Base-by-base conservation (phyloP, 1,140 invertebrate genomes). In the Mesaphorura yosii region DNA sequence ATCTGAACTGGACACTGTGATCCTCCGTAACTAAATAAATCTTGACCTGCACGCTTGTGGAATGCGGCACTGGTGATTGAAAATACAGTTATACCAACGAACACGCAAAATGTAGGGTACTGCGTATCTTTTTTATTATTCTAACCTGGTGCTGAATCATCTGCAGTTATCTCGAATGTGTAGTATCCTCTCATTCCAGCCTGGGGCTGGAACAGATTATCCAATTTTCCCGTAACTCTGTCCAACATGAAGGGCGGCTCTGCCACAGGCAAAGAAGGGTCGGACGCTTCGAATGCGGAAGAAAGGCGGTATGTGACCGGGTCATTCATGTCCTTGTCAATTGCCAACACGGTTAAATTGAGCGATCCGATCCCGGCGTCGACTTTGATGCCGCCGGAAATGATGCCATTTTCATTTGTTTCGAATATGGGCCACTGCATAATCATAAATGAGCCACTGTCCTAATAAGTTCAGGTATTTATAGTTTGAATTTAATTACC, bases 181-280 rank as follows among this genome's bases (percentile, higher is more conserved):
- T 77, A 77, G 66, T 70, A 74, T 53, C 77, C 76, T 26, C 68
- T 69, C 73, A 77, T 76, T 46, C 61, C 66, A 20, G 66, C 66
- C 0, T 66, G 66, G 1, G 72, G 71, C 58, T 69, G 66, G 54
- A 76, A 73, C 55, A 3, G 20, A 42, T 10, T 10, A n/a, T 10
- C 10, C 10, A 34, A n/a, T n/a, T 34, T 10, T 34, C 31, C 31
- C 10, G 10, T 34, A 34, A 10, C 31, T 10, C 10, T n/a, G n/a
- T n/a, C 10, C 31, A 34, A n/a, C 10, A n/a, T 34, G 31, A 34
- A 34, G n/a, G 31, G 31, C n/a, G 31, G 31, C 10, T 10, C n/a
- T 10, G n/a, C n/a, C n/a, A 10, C 10, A n/a, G 10, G 10, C 10
- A 34, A n/a, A n/a, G 31, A 34, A 10, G 10, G 10, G n/a, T 34